Percentiles rank a stretch among this genome's conserved stretches.
Conservation (phyloP, 2,113 vertebrate species). For the Labeo rohita region DNA sequence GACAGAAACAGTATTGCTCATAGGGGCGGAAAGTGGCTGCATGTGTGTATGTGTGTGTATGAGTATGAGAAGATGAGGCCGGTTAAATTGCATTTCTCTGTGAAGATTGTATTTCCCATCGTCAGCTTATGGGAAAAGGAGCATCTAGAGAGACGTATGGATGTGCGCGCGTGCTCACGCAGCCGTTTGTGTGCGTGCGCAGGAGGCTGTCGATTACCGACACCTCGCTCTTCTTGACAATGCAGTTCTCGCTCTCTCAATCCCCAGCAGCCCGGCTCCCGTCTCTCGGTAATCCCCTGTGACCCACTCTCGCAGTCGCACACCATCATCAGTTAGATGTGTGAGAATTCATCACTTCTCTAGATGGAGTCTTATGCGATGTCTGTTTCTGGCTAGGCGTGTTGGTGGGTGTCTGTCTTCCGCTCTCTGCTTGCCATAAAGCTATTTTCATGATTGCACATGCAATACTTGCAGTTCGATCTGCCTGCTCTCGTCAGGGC, state of each 20-base stretch:
- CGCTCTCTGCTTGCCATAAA: conserved; percentile 10
- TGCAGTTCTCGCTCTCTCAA: conserved; percentile 41
- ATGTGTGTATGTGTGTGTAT: not conserved
- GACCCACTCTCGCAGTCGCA: conserved; percentile 37
- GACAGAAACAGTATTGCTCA: conserved; percentile 5
- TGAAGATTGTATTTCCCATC: conserved; percentile 41
- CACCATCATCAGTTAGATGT: conserved; percentile 41
- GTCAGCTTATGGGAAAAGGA: conserved; percentile 32
- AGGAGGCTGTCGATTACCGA: conserved; percentile 34
- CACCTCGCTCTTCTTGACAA: conserved; percentile 44
- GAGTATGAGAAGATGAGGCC: conserved; percentile 27
- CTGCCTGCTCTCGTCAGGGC: not conserved
- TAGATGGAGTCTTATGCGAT: conserved; percentile 26
- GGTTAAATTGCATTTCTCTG: conserved; percentile 26
- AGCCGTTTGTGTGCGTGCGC: not conserved
- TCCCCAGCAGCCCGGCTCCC: conserved; percentile 13
- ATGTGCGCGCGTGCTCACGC: not conserved
- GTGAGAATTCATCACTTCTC: conserved; percentile 36
- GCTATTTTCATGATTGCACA: conserved; percentile 30
- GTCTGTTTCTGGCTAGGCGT: not conserved
- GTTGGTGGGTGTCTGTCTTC: not conserved
- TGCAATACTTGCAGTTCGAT: conserved; percentile 33
- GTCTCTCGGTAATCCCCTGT: conserved; percentile 33
- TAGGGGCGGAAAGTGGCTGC: not conserved
- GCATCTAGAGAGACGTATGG: not conserved